Conservation (phyloP, 2,888 invertebrate genomes). For the Cerceris rybyensis region DNA sequence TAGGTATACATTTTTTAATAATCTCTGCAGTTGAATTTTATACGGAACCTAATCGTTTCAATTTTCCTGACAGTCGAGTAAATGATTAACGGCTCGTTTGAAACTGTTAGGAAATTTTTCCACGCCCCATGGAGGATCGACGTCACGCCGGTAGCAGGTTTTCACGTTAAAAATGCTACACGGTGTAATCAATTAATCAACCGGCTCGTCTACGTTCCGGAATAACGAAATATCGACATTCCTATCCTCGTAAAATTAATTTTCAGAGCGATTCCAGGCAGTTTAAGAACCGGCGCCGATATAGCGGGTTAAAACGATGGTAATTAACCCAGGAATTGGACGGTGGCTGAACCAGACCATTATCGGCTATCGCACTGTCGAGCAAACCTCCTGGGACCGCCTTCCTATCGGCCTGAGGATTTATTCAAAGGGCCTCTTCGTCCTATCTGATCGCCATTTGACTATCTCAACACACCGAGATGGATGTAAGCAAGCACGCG, state of each 20-base stretch:
- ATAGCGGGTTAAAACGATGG: constrained; percentile 74
- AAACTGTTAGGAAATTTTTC: background rate
- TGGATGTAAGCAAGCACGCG: constrained; percentile 69
- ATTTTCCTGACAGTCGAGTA: no score
- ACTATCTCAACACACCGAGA: constrained; percentile 69
- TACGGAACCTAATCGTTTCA: no score
- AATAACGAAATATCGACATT: constrained; percentile 34
- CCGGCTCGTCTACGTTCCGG: constrained; percentile 23
- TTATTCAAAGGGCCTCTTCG: constrained; percentile 73
- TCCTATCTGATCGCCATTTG: constrained; percentile 69
- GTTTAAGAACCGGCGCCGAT: constrained; percentile 57
- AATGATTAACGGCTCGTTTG: no score
- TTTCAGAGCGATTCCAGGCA: constrained; percentile 40
- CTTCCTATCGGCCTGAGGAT: constrained; percentile 71
- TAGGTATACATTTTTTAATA: background rate
- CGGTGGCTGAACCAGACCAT: constrained; percentile 72
- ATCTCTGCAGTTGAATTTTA: background rate
- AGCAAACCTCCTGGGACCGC: constrained; percentile 69
- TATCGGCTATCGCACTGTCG: constrained; percentile 74
- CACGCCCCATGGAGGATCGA: background rate
- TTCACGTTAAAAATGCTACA: constrained; percentile 8
- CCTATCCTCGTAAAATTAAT: constrained; percentile 54
- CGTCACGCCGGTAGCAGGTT: background rate
- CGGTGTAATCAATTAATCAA: constrained; percentile 15
- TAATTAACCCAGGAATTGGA: constrained; percentile 76